Evolutionary conservation across 2,888 invertebrate genomes (phyloP), one percentile per base, ranked within the genome.

Genomic region (Pachymerium ferrugineum): DNA sequence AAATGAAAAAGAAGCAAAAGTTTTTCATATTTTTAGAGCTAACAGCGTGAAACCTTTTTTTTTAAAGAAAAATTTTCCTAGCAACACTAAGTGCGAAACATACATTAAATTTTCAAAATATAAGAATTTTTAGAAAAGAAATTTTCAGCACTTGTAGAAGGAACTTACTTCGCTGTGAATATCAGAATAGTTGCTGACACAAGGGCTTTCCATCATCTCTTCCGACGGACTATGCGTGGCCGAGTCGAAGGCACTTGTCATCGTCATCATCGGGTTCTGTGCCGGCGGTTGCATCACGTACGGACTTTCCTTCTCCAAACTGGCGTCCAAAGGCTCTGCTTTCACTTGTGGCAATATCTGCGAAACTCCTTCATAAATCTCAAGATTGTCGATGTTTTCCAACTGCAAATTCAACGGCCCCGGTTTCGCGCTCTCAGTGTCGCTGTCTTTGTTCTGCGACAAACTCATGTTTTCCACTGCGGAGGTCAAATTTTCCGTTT

Each of bases 151-250:
- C n/a, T n/a, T n/a, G n/a, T n/a, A n/a, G 25, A 71, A 1, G n/a
- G 54, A 30, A 30, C 67, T 81, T 82, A 87, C 87, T 85, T 89
- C 89, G 81, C 89, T 89, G 78, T 88, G 88, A 79, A 87, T 87
- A 81, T 89, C 89, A 75, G 89, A 89, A 81, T 88, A 88, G 38
- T 74, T 74, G 35, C 76, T 75, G 33, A 71, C 74, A 5, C 73
- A 31, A 76, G 88, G 88, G 82, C 88, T 89, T 77, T 87, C 89
- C 78, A 89, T 81, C 81, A 89, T 88, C 38, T 88, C 88, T 79
- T 90, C 90, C 73, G 88, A 86, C 1, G 90, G 90, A 83, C 91
- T 91, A 79, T 90, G 90, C 83, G 90, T 91, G 25, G 90, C 90
- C 28, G 90, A 90, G 3, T 74, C 76, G 30, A 75, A 76, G 74